Conservation (phyloP, 1,140 invertebrate species). For the Polypedilum pembai region DNA sequence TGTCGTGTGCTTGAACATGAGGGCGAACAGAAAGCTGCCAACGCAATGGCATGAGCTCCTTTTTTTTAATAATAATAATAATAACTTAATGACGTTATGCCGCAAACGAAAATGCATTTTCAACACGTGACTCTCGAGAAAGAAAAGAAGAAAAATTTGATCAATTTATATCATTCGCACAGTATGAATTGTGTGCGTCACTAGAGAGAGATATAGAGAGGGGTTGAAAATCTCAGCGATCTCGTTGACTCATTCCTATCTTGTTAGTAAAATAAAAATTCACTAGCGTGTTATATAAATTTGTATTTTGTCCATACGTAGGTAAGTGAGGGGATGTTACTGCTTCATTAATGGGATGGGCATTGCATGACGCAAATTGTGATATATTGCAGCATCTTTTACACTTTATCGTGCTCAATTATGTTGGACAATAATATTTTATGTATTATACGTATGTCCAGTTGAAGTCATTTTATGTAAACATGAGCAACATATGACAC, state of each 20-base stretch:
- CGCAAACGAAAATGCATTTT: conserved; percentile 17
- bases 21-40: not conserved
- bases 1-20: not conserved
- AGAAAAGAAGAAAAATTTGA: not conserved
- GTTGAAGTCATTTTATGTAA: not conserved
- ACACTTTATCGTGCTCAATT: conserved; percentile 1
- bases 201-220: not conserved
- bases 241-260: too few relatives aligned
- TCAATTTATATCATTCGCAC: conserved; percentile 18
- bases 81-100: conserved; percentile 18
- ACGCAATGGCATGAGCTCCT: not conserved
- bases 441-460: not conserved
- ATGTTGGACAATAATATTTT: conserved; percentile 19
- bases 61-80: conserved; percentile 6
- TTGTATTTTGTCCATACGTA: too few relatives aligned
- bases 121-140: conserved; percentile 2
- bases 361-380: not conserved
- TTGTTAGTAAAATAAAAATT: too few relatives aligned
- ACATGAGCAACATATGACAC: conserved; percentile 12
- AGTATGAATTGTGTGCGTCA: not conserved
- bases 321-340: too few relatives aligned
- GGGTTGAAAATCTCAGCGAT: too few relatives aligned
- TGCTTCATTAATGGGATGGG: not conserved
- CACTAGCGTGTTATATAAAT: too few relatives aligned
- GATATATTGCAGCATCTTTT: conserved; percentile 9